Base-by-base conservation (phyloP, 2,113 vertebrate genomes). In the Oenanthe oenanthe region DNA sequence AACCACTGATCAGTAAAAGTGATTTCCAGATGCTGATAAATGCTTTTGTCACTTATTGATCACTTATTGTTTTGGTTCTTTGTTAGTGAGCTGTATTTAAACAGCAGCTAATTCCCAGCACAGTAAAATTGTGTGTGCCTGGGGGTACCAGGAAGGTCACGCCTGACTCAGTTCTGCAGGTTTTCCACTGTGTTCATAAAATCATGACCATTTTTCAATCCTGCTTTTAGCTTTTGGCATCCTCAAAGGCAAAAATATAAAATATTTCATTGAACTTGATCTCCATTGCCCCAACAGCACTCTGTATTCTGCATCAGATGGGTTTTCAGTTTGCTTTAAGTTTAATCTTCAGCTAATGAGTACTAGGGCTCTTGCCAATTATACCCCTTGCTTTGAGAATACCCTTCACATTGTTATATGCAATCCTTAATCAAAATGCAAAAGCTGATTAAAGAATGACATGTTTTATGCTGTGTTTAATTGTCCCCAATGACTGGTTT, bases 351-450 rank as follows among this genome's bases (percentile, higher is more conserved):
- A 78, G 31, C 78, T 91, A 91, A 96, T 83, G 57, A 97, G 48
- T 74, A 48, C 60, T 60, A 96, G 67, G 71, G 62, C 66, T 92
- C 85, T 92, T 80, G 79, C 50, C 88, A 96, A n/a, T 92, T 90
- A 94, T 75, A 36, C 8, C 61, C 40, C 60, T 94, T 79, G 78
- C 78, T 94, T 92, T 89, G 89, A 97, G 93, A 94, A 94, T 93
- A 86, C 40, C 60, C 57, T 92, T 90, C 92, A 83, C 42, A 0
- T 85, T 85, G 42, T 70, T 93, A 88, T 95, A 90, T 93, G 56
- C 56, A 86, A 63, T 92, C 88, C 85, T 95, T 96, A 96, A 94
- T 88, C 92, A 96, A 96, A 96, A 88, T 51, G 62, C 74, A 94
- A 95, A 74, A 94, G 48, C 90, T 92, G 72, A 93, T 92, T 88